Evolutionary conservation across 2,888 invertebrate genomes (phyloP), one percentile per base, ranked within the genome.

Genomic region (Campopleginae sp.): DNA sequence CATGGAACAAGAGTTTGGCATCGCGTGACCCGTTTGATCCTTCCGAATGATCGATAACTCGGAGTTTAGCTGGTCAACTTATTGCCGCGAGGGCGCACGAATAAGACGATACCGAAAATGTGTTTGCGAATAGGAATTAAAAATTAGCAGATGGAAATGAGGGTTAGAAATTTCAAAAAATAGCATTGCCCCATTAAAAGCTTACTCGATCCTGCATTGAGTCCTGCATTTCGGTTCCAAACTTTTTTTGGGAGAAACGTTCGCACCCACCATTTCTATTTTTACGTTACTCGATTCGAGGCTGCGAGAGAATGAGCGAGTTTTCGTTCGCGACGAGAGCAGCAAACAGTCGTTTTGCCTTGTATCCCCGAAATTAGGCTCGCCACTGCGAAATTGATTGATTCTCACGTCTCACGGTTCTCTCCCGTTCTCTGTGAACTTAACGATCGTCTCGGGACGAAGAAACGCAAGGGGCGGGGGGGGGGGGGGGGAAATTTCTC

Each of bases 321-420:
- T 79, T 79, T 79, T 71, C 65, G 80, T 42, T 27, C 58, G 27
- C 63, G 70, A 61, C 31, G 48, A 44, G 66, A 48, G 84, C 27
- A 80, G 82, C 80, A 75, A 85, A 85, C 83, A 74, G 80, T 74
- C 86, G 83, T 84, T 87, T 85, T 82, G 81, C 84, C 82, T 80
- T 85, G 86, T 89, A 88, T 88, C 87, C 85, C 83, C 82, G 80
- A 89, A 90, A 89, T 90, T 90, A 89, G 88, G 88, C 88, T 85
- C 88, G 85, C 84, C 83, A 42, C 85, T 79, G 83, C 88, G 86
- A 88, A 89, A 91, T 91, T 92, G 91, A 92, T 92, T 91, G 91
- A 92, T 92, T 90, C 90, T 86, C 89, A 87, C 88, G 89, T 88
- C 90, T 87, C 84, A 89, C 89, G 89, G 86, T 85, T 85, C 86